A percentile compares a stretch with the other conserved stretches of the same genome.
phyloP scores from a whole-genome alignment of 2,113 vertebrate genomes.

The Mola mola region DNA sequence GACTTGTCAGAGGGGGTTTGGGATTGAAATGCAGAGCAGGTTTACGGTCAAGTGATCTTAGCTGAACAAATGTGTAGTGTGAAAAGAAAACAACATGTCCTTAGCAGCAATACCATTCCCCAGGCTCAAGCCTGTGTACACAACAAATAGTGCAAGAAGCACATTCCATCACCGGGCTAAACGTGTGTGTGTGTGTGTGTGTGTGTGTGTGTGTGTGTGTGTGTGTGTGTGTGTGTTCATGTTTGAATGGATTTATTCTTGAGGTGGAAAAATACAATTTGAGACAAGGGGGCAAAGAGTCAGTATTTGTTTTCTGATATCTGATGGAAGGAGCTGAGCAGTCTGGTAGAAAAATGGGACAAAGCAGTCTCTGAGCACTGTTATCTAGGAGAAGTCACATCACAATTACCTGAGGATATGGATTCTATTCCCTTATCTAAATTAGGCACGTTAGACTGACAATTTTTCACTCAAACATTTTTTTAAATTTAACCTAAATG shows the following conservation, averaged over 20 bases:
- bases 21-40: neutral
- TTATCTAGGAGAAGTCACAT: slow-evolving; percentile 33
- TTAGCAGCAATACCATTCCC: slow-evolving; percentile 54
- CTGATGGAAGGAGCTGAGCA: slow-evolving; percentile 20
- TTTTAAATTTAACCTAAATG: slow-evolving; percentile 29
- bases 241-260: neutral
- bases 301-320: slow-evolving; percentile 33
- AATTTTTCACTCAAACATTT: slow-evolving; percentile 9
- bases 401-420: slow-evolving; percentile 24
- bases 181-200: neutral
- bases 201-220: slow-evolving; percentile 4
- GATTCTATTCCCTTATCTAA: slow-evolving; percentile 22
- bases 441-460: slow-evolving; percentile 27
- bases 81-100: too few species aligned
- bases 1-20: neutral
- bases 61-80: too few species aligned
- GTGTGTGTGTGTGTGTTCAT: neutral
- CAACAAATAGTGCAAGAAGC: slow-evolving; percentile 62
- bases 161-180: slow-evolving; percentile 50
- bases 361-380: slow-evolving; percentile 20
- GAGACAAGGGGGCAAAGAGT: slow-evolving; percentile 17
- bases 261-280: slow-evolving; percentile 49
- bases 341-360: slow-evolving; percentile 31
- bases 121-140: slow-evolving; percentile 64
- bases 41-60: neutral